Evolutionary conservation across 2,888 invertebrate genomes (phyloP), one percentile per base, ranked within the genome.

Genomic region (Melanophora roralis): DNA sequence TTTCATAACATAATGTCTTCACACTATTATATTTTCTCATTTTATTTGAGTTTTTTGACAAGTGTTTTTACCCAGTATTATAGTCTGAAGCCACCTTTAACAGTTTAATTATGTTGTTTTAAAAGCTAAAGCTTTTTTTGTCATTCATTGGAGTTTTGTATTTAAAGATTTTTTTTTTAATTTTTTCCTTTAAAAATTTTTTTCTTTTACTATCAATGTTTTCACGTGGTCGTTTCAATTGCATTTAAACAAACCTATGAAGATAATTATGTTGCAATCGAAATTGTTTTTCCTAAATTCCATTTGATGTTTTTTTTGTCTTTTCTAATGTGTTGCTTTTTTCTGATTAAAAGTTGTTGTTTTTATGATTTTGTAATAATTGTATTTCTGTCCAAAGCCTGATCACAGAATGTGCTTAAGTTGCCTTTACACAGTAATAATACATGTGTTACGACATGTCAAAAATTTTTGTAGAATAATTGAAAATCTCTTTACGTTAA

Each of bases 201-300:
- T 45, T 14, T 14, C 21, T 51, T 19, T n/a, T n/a, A n/a, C n/a
- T 36, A 16, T 9, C 51, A 16, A 55, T 45, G 23, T 11, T 57
- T 47, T 47, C 53, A 68, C 36, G 27, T 55, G 67, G 57, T 59
- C n/a, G n/a, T n/a, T n/a, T n/a, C 49, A 74, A 43, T 59, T 60
- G 60, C 62, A 6, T 40, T 60, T 55, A 51, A 59, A 21, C 34
- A 23, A 62, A 64, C 23, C 27, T 64, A 49, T 57, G 55, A 62
- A 68, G 68, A 62, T 68, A 68, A 73, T 73, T 73, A 73, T 64
- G 53, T 57, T 77, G 65, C 59, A 64, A 71, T 71, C 47, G 40
- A 23, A 34, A 34, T 7, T 16, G 49, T 21, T 53, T 67, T 40
- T 38, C 21, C 19, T 12, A 27, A 27, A 3, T 27, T 11, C 16